These are phyloP conservation scores for Palythoa grandis DNA, from an alignment of 92 coral and sea anemone species.

Conservation along the genomic window DNA sequence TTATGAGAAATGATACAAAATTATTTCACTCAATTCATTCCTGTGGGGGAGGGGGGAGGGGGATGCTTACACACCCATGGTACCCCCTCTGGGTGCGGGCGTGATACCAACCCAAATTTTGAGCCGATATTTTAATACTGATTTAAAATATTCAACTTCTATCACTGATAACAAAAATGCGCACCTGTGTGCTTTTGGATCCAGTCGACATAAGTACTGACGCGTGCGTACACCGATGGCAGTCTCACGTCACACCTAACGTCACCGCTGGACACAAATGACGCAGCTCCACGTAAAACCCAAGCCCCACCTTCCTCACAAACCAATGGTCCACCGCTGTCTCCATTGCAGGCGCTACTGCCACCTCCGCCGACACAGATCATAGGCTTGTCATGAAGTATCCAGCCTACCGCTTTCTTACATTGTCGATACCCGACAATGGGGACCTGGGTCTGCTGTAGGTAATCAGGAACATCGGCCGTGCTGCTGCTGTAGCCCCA, in stretches of 20 bases:
- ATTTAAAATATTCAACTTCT: not conserved
- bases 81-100: no score
- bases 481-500: conserved; percentile 42
- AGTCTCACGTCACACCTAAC: conserved; percentile 32
- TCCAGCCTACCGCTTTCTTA: conserved; percentile 19
- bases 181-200: conserved; percentile 31
- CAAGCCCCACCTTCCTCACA: conserved; percentile 37
- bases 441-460: conserved; percentile 26
- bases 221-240: conserved; percentile 35
- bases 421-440: conserved; percentile 3
- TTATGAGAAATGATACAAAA: no score
- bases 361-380: conserved; percentile 26
- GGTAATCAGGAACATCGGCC: conserved; percentile 25
- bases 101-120: no score
- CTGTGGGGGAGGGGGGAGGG: no score
- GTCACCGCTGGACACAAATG: conserved; percentile 28
- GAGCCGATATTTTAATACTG: no score
- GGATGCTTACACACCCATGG: no score
- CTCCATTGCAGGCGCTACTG: conserved; percentile 35
- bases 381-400: conserved; percentile 34
- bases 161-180: not conserved
- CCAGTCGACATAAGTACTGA: conserved; percentile 27
- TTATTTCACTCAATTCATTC: no score
- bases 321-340: conserved; percentile 31
- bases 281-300: conserved; percentile 37